Evolutionary conservation across 2,888 invertebrate species (phyloP).

Genomic region (Meganola albula): DNA sequence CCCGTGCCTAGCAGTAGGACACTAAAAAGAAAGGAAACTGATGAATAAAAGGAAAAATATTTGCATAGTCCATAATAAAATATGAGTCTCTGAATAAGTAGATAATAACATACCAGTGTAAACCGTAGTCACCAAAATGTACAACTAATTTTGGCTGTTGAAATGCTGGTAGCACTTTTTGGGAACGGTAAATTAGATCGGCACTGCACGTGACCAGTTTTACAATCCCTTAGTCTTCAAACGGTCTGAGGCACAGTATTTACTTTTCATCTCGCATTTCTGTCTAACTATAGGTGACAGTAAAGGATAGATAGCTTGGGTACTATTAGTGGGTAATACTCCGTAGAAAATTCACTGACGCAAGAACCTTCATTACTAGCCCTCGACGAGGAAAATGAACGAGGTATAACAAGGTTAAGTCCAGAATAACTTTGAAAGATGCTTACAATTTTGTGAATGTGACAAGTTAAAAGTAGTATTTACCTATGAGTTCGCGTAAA

Average conservation of each 20-base stretch:
- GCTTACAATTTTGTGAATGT: conserved; percentile 42
- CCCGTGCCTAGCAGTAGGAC: too few relatives aligned
- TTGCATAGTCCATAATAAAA: too few relatives aligned
- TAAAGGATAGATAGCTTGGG: conserved; percentile 19
- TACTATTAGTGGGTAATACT: conserved; percentile 31
- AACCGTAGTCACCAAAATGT: conserved; percentile 30
- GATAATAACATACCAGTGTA: too few relatives aligned
- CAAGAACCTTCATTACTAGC: conserved; percentile 43
- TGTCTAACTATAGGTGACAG: conserved; percentile 17
- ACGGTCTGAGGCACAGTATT: conserved; percentile 41
- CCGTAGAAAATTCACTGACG: conserved; percentile 38
- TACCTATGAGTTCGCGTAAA: too few relatives aligned
- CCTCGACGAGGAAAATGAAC: conserved; percentile 41
- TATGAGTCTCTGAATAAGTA: too few relatives aligned
- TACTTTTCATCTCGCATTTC: conserved; percentile 33
- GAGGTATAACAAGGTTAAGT: conserved; percentile 38
- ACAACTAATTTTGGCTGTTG: conserved; percentile 52
- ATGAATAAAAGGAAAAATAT: too few relatives aligned
- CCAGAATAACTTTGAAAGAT: conserved; percentile 39
- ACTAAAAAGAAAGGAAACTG: too few relatives aligned
- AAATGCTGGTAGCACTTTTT: conserved; percentile 56
- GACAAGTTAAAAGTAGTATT: too few relatives aligned
- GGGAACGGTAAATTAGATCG: conserved; percentile 64
- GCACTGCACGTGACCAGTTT: conserved; percentile 55
- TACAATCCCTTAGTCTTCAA: conserved; percentile 41